These are phyloP conservation scores for Manis pentadactyla DNA, from an alignment of 2,797 vertebrate species.

Conservation along the genomic window DNA sequence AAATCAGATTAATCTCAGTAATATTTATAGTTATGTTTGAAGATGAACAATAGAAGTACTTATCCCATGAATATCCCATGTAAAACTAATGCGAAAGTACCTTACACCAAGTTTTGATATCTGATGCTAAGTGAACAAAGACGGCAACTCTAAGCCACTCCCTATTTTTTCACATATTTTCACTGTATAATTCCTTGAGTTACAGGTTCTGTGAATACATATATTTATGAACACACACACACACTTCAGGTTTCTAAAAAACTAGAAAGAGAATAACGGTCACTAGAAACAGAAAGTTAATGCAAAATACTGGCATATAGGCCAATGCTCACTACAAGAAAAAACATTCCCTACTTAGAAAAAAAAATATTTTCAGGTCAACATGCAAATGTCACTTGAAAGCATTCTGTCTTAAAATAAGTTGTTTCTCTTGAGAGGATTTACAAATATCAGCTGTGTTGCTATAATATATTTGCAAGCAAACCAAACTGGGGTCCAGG, in stretches of 20 bases:
- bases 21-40: background rate
- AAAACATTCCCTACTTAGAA: background rate
- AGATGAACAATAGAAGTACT: background rate
- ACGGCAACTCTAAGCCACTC: background rate
- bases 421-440: conserved; percentile 57
- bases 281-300: background rate
- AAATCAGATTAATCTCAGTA: background rate
- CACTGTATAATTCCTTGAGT: background rate
- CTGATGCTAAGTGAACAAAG: background rate
- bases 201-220: background rate
- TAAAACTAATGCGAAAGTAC: background rate
- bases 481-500: conserved; percentile 64
- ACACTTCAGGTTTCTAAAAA: background rate
- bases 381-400: conserved; percentile 28
- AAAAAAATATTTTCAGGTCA: conserved; percentile 27
- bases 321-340: background rate
- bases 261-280: background rate
- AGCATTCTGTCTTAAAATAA: conserved; percentile 51
- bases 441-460: conserved; percentile 76
- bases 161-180: background rate
- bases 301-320: background rate
- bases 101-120: background rate
- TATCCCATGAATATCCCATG: background rate
- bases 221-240: background rate
- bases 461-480: conserved; percentile 70